Conservation (phyloP, 2,113 vertebrate genomes). For the Trichechus manatus region DNA sequence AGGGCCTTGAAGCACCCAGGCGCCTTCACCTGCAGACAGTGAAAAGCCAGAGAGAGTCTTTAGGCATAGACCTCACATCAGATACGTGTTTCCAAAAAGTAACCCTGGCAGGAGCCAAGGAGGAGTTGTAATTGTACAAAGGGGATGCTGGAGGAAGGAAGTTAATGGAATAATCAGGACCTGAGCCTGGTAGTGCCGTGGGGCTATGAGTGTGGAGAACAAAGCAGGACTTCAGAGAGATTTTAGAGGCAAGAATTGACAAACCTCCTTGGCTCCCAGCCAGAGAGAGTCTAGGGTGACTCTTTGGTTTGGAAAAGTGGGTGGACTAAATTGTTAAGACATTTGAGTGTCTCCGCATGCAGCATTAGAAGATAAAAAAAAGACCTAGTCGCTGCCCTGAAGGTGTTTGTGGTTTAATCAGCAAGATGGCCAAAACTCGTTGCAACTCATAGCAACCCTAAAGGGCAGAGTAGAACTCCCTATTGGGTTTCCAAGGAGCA, state of each 20-base stretch:
- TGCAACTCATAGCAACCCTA: no score
- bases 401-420: background rate
- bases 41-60: background rate
- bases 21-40: background rate
- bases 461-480: no score
- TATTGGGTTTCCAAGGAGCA: no score
- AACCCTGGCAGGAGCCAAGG: conserved; percentile 18
- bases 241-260: background rate
- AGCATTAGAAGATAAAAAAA: background rate
- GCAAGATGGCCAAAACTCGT: no score
- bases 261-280: background rate
- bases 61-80: background rate
- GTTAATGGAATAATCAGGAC: conserved; percentile 26
- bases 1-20: background rate
- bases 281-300: background rate
- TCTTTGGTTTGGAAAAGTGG: background rate
- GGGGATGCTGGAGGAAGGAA: conserved; percentile 70
- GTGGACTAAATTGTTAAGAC: background rate
- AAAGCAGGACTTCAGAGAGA: conserved; percentile 10
- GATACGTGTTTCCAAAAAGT: background rate
- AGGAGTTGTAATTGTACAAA: conserved; percentile 55
- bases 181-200: no score
- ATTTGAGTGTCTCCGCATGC: background rate
- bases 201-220: background rate
- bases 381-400: background rate